phyloP scores from a whole-genome alignment of 2,113 vertebrate genomes.

The Carassius gibelio region DNA sequence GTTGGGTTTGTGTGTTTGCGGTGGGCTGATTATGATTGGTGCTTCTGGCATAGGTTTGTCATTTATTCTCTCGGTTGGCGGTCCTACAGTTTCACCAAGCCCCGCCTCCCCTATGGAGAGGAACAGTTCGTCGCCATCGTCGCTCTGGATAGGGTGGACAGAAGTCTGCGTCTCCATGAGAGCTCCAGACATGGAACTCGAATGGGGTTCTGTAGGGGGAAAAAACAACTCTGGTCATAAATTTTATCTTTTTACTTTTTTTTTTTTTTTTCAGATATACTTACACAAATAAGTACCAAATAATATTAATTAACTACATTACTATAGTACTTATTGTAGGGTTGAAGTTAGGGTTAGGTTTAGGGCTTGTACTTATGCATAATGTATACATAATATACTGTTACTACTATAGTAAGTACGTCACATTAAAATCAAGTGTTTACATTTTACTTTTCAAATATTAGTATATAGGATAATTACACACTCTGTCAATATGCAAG shows the following conservation, averaged over 20 bases:
- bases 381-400: too few species aligned
- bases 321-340: background rate
- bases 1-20: slow-evolving; percentile 87
- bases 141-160: slow-evolving; percentile 72
- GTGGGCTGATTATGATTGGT: slow-evolving; percentile 94
- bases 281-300: background rate
- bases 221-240: background rate
- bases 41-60: slow-evolving; percentile 82
- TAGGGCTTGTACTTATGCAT: background rate
- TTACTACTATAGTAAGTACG: too few species aligned
- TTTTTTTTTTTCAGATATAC: too few species aligned
- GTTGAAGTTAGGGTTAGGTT: background rate
- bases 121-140: slow-evolving; percentile 66
- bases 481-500: too few species aligned
- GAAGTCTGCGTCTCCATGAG: slow-evolving; percentile 59
- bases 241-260: background rate
- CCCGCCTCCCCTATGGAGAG: slow-evolving; percentile 52
- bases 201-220: slow-evolving; percentile 68
- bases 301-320: slow-evolving; percentile 35
- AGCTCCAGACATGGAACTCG: slow-evolving; percentile 51
- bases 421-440: too few species aligned
- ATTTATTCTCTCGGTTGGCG: slow-evolving; percentile 55
- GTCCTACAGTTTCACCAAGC: slow-evolving; percentile 7
- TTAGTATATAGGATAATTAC: too few species aligned
- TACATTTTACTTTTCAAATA: too few species aligned